Percentiles rank a stretch among this genome's conserved stretches.
Conservation (phyloP, 1,140 invertebrate genomes). For the Achatina immaculata region DNA sequence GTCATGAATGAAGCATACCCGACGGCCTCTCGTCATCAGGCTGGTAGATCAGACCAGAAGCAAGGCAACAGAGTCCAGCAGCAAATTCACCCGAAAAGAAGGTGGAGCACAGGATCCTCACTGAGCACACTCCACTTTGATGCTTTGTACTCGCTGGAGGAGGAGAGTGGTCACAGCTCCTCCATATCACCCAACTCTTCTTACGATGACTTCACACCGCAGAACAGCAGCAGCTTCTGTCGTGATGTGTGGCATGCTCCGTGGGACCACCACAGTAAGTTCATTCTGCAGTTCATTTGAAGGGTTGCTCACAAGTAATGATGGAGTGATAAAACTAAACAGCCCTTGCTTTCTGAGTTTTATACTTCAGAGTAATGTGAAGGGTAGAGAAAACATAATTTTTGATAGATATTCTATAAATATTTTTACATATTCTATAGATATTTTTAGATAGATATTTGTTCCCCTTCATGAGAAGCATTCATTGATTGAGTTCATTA, state of each 20-base stretch:
- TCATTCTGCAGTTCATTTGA: not conserved
- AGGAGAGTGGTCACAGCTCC: conserved; percentile 57
- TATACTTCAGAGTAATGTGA: no score
- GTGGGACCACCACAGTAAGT: conserved; percentile 20
- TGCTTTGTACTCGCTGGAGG: conserved; percentile 55
- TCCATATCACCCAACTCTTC: conserved; percentile 27
- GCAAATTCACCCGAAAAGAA: not conserved
- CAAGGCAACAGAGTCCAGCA: not conserved
- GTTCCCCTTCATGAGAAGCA: no score
- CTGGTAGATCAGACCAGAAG: no score
- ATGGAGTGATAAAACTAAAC: no score
- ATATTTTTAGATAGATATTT: no score
- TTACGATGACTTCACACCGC: conserved; percentile 15
- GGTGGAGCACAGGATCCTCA: conserved; percentile 43
- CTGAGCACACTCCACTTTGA: conserved; percentile 45
- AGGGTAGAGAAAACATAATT: no score
- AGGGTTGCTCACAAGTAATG: not conserved
- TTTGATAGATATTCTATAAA: no score
- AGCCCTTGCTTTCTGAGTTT: no score
- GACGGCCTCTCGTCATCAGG: not conserved
- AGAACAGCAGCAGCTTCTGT: conserved; percentile 32
- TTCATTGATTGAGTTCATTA: no score
- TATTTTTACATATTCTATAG: no score
- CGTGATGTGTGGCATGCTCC: conserved; percentile 20
- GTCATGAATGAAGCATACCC: conserved; percentile 24